Conservation (phyloP, 2,113 vertebrate species). For the Rhinolophus ferrumequinum region DNA sequence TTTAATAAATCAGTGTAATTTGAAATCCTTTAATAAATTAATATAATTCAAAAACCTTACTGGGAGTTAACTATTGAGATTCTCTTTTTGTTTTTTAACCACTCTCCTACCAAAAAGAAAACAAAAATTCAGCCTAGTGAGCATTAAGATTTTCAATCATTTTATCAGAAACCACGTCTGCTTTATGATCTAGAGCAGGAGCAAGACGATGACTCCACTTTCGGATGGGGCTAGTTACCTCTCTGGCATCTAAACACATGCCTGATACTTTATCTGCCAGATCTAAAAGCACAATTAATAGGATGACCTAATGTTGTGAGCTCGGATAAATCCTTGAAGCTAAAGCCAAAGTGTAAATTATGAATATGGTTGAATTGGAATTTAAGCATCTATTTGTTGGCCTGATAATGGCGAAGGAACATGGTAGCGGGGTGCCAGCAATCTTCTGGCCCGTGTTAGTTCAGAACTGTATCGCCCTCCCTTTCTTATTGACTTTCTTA, state of each 20-base stretch:
- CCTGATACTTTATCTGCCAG: not conserved
- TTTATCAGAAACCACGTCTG: not conserved
- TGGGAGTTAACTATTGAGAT: not conserved
- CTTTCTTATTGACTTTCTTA: not conserved
- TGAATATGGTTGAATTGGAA: not conserved
- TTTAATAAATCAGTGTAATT: constrained; percentile 7
- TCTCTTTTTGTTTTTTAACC: not conserved
- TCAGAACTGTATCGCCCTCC: not conserved
- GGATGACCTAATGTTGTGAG: not conserved
- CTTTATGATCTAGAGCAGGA: not conserved
- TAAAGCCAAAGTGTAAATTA: not conserved
- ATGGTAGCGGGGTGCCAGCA: not conserved
- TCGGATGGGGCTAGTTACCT: not conserved
- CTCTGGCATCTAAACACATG: not conserved
- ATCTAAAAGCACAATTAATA: not conserved
- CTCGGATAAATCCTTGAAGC: not conserved
- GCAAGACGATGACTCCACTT: not conserved
- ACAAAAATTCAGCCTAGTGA: not conserved
- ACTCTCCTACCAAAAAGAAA: not conserved
- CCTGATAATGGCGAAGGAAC: not conserved
- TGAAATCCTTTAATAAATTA: not conserved
- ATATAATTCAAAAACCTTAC: not conserved
- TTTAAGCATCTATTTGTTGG: not conserved
- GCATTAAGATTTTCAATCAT: not conserved
- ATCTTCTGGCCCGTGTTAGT: not conserved